Evolutionary conservation across 2,888 invertebrate species (phyloP), one percentile per base, ranked within the genome.

Genomic region (Sarcophaga subvicina): DNA sequence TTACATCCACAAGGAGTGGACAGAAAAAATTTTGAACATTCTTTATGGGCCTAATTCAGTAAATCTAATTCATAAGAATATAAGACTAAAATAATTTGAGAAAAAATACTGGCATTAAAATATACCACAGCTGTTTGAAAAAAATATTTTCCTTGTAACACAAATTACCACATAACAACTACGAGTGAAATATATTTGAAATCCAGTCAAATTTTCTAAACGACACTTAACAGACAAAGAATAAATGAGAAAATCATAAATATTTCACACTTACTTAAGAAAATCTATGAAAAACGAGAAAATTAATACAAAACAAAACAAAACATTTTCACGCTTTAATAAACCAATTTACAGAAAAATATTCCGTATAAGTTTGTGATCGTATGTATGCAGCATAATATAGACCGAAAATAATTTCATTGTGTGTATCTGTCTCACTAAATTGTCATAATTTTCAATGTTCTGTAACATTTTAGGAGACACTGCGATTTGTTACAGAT

Each of bases 401-500:
- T 20, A 80, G 75, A 83, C 73, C 77, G 70, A 85, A 78, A 81
- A 63, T 87, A 78, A 87, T 83, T 80, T 71, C 47, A 77, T 83
- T 78, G 80, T 37, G 37, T 37, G 37, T 37, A 1, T 37, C 6
- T 37, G 37, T 87, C 81, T 84, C 80, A 84, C 80, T 84, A 78
- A 86, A 83, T 87, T 87, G 86, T 87, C 86, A 87, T 87, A 87
- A 87, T 83, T 84, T 83, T 84, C 86, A 87, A 87, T 87, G 86
- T 87, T 81, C 86, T 87, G 83, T 87, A 87, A 87, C 83, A 87
- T 87, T 84, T 37, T 78, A 81, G 75, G 72, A 81, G 83, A 87
- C 86, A 82, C 78, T 82, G 66, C 64, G 70, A 85, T 81, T 84
- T 81, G 78, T 82, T 78, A 82, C 69, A 75, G 73, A 79, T 73